Conservation (phyloP, 2,888 invertebrate species). For the Pelosia muscerda region DNA sequence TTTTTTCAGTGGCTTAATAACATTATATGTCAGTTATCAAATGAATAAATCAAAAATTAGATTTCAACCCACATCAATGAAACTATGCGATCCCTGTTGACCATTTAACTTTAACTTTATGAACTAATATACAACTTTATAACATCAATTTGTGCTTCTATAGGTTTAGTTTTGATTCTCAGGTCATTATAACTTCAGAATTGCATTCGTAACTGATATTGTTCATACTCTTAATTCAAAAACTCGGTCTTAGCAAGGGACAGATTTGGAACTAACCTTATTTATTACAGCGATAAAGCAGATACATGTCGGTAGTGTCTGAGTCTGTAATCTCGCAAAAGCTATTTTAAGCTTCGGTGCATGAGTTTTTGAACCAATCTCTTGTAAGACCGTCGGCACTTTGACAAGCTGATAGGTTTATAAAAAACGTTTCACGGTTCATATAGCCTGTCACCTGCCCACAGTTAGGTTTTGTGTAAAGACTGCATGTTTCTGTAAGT, state of each 20-base stretch:
- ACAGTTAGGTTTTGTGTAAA: too few species aligned
- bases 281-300: too few species aligned
- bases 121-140: neutral
- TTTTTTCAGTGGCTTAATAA: neutral
- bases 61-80: constrained; percentile 4
- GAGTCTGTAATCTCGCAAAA: too few species aligned
- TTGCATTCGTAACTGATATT: neutral
- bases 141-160: neutral
- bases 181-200: neutral
- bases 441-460: too few species aligned
- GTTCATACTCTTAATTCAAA: neutral
- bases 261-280: neutral
- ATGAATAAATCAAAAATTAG: neutral
- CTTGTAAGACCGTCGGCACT: too few species aligned
- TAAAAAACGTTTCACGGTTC: too few species aligned
- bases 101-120: neutral
- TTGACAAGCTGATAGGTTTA: too few species aligned
- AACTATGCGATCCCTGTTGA: neutral
- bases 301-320: too few species aligned
- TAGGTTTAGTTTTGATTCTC: neutral
- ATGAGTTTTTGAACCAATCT: too few species aligned
- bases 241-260: neutral
- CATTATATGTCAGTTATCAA: neutral
- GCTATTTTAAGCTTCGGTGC: too few species aligned
- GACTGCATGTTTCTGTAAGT: too few species aligned